A percentile compares a stretch with the other conserved stretches of the same genome.
Conservation (phyloP, 2,113 vertebrate genomes). For the Myanophis thanlyinensis region DNA sequence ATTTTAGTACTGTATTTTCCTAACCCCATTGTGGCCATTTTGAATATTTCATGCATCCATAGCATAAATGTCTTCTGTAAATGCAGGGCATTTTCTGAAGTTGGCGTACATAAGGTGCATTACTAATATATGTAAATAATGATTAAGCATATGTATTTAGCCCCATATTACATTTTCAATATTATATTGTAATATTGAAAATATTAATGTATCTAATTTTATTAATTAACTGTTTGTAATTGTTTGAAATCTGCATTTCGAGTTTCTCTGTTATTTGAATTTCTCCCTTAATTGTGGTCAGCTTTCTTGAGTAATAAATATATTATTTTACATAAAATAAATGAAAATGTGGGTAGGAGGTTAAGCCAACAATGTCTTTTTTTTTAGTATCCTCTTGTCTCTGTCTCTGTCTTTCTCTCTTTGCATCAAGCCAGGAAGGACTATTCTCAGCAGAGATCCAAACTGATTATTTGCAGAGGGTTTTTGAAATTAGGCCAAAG, state of each 20-base stretch:
- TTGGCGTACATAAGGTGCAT: background rate
- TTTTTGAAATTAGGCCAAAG: background rate
- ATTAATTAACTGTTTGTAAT: background rate
- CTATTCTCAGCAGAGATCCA: background rate
- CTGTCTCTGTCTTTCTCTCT: background rate
- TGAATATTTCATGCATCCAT: background rate
- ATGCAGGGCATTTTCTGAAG: background rate
- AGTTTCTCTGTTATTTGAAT: background rate
- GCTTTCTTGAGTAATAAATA: background rate
- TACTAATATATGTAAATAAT: background rate
- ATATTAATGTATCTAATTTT: background rate
- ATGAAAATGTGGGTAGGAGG: background rate
- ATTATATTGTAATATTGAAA: background rate
- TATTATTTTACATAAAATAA: background rate
- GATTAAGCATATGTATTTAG: background rate
- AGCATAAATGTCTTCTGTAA: background rate
- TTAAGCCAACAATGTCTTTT: background rate
- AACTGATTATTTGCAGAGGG: background rate
- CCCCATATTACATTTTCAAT: background rate
- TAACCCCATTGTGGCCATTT: background rate
- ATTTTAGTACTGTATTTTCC: background rate
- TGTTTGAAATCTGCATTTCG: background rate
- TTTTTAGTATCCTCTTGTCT: background rate
- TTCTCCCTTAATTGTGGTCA: background rate
- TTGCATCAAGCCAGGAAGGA: background rate